These are phyloP conservation scores for human (Homo sapiens) DNA, from an alignment of 2,113 vertebrate genomes.

Conservation along the genomic window DNA sequence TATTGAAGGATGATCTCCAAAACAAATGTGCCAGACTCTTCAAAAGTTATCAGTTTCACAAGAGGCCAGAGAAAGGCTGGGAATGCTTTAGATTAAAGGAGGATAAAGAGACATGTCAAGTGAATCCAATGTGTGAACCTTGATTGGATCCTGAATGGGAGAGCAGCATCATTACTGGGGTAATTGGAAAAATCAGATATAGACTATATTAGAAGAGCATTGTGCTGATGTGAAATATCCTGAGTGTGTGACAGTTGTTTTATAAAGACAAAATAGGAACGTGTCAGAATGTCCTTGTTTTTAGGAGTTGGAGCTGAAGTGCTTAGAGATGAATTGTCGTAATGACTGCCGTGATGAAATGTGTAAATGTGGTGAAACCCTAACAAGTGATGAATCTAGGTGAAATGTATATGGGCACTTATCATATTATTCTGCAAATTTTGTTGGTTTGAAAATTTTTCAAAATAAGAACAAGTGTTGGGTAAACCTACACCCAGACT, in stretches of 20 bases:
- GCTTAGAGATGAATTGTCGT: neutral
- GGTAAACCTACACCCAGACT: neutral
- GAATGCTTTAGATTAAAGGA: neutral
- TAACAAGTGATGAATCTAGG: neutral
- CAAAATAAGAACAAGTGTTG: neutral
- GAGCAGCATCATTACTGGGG: neutral
- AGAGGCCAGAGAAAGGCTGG: neutral
- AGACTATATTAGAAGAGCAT: neutral
- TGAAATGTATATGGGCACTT: neutral
- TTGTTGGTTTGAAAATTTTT: neutral
- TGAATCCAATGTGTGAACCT: neutral
- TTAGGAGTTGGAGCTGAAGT: neutral
- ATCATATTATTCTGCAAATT: neutral
- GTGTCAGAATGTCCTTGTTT: neutral
- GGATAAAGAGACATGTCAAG: neutral
- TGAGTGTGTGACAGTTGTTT: neutral
- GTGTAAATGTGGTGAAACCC: neutral
- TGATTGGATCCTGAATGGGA: neutral
- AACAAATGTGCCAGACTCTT: neutral
- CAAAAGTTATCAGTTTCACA: neutral
- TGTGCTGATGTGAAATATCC: neutral
- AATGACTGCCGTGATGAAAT: neutral
- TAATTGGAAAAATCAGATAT: neutral
- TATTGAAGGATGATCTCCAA: neutral
- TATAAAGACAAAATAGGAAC: neutral